A percentile compares a stretch with the other conserved stretches of the same genome.
Conservation (phyloP, 2,888 invertebrate genomes). For the Hymenopus coronatus region DNA sequence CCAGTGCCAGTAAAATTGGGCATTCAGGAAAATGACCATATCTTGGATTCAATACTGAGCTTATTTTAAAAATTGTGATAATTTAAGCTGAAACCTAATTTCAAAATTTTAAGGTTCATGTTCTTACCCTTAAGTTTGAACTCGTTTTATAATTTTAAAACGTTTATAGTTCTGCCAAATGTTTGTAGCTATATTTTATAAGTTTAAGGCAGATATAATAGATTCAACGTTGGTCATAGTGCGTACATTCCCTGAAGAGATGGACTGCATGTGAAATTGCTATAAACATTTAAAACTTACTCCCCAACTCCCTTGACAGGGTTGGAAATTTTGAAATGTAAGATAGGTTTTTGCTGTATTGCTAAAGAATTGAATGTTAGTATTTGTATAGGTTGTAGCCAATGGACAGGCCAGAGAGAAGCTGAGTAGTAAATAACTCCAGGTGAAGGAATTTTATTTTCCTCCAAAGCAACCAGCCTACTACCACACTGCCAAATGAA, state of each 20-base stretch:
- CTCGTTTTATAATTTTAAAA: neutral
- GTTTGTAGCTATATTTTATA: neutral
- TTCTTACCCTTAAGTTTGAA: neutral
- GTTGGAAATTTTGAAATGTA: neutral
- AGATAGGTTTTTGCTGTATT: neutral
- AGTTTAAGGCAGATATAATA: neutral
- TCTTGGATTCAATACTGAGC: neutral
- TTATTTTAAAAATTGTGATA: neutral
- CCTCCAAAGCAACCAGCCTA: conserved; percentile 4
- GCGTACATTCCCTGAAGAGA: neutral
- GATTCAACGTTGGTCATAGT: neutral
- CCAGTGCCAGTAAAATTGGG: neutral
- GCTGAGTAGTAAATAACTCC: conserved; percentile 5
- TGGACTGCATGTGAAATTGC: neutral
- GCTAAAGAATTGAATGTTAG: conserved; percentile 1
- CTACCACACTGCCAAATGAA: conserved; percentile 15
- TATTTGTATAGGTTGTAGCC: conserved; percentile 6
- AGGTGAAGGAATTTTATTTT: conserved; percentile 1
- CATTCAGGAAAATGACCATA: neutral
- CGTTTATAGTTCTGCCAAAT: neutral
- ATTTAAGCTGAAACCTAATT: neutral
- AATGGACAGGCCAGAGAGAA: neutral
- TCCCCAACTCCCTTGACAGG: neutral
- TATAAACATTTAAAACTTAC: neutral
- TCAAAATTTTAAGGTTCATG: neutral